Evolutionary conservation across 2,113 vertebrate species (phyloP), one percentile per base, ranked within the genome.

Genomic region (Pteropus alecto): DNA sequence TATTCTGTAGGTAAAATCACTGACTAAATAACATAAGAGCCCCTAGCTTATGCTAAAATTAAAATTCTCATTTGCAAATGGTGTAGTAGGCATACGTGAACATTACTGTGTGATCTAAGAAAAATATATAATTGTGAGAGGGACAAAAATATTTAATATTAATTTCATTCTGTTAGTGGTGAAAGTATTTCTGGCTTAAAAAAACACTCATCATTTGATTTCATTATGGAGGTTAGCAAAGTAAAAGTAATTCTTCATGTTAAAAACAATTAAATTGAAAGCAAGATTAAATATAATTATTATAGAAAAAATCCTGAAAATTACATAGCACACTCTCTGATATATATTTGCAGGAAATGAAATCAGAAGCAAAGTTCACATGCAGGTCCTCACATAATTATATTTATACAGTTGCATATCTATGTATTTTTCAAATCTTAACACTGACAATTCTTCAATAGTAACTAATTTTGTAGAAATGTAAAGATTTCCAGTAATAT

Each of bases 31-130:
- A 9, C 51, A 26, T 7, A 81, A 79, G 22, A 87, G 3, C 5
- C 87, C 48, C 28, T 94, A 5, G 7, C 24, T 95, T 93, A 43
- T 26, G 5, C 51, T 96, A 58, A 97, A 98, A 97, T 87, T 73
- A 92, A 97, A 96, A 90, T 46, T 87, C 1, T 4, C 41, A 26
- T 92, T 97, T 95, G n/a, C 26, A 96, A 96, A 96, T 81, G 19
- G 26, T 16, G 3, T 9, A 30, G 3, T 46, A 46, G 21, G 56
- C 91, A 89, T 73, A 65, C 70, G 1, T 88, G n/a, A 95, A 65
- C 0, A 88, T 2, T 95, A 70, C 6, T 82, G 77, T 93, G 48
- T 30, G 28, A 94, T 6, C 11, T 88, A 92, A 92, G 22, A 84
- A 95, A 90, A 85, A 24, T 6, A 71, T 41, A 63, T 65, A 93